These are phyloP conservation scores for Tigriopus japonicus DNA, from an alignment of 1,140 invertebrate genomes.

Conservation along the genomic window DNA sequence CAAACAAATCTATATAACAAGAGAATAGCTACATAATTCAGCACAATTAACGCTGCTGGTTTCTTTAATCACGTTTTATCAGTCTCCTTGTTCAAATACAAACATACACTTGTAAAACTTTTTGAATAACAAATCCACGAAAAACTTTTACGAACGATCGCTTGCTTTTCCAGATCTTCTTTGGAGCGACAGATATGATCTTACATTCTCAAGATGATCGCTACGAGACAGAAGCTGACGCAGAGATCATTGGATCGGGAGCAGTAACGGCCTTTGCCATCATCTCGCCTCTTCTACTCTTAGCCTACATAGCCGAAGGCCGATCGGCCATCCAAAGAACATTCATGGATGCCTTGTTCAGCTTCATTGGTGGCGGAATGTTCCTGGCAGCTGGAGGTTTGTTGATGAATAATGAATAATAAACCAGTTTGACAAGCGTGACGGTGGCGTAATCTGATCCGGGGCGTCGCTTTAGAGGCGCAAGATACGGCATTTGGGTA, in stretches of 20 bases:
- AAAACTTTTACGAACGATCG: too few relatives aligned
- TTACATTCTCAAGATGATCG: background rate
- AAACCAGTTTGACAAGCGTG: background rate
- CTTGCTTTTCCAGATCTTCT: background rate
- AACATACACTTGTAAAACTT: too few relatives aligned
- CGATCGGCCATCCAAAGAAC: background rate
- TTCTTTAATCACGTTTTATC: too few relatives aligned
- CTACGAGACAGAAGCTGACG: background rate
- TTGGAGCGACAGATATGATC: background rate
- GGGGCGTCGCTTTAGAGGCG: background rate
- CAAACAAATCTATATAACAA: too few relatives aligned
- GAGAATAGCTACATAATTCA: too few relatives aligned
- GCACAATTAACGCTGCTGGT: too few relatives aligned
- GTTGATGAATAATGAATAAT: background rate
- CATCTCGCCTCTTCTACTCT: slow-evolving; percentile 1
- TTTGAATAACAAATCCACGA: too few relatives aligned
- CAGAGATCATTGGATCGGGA: background rate
- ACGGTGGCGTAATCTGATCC: background rate
- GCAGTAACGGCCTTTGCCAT: background rate
- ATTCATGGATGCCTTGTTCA: background rate
- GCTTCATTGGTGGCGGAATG: background rate
- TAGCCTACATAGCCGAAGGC: slow-evolving; percentile 2
- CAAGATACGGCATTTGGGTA: too few relatives aligned
- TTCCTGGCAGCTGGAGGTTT: slow-evolving; percentile 6
- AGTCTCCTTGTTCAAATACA: too few relatives aligned